Evolutionary conservation across 2,888 invertebrate genomes (phyloP).

Genomic region (Eurois occulta): DNA sequence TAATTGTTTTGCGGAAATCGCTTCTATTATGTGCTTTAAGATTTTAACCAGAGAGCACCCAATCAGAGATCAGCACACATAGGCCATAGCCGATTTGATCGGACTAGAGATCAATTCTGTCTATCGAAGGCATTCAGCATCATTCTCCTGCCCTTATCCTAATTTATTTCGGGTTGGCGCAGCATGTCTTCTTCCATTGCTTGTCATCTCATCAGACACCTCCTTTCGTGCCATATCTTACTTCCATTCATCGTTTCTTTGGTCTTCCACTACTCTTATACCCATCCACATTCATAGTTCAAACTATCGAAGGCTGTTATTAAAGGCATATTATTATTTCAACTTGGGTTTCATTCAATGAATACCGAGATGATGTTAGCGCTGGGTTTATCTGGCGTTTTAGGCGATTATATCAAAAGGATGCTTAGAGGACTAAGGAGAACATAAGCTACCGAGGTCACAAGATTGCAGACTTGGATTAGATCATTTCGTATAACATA

Average conservation of each 20-base stretch:
- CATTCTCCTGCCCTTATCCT: no score
- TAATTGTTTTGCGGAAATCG: neutral
- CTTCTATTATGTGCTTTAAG: neutral
- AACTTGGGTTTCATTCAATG: neutral
- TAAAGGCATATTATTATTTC: neutral
- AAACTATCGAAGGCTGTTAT: no score
- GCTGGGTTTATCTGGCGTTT: neutral
- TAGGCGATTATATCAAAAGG: no score
- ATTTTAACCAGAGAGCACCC: neutral
- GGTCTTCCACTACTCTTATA: no score
- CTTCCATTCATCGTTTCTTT: no score
- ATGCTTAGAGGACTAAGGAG: no score
- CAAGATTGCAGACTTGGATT: neutral
- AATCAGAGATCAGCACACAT: neutral
- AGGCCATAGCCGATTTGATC: neutral
- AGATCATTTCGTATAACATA: neutral
- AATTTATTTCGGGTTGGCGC: no score
- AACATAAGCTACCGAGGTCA: no score
- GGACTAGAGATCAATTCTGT: neutral
- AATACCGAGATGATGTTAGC: neutral
- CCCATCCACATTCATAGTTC: no score
- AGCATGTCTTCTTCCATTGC: no score
- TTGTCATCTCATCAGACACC: no score
- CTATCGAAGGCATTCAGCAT: neutral
- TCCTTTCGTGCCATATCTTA: no score